A percentile compares a stretch with the other conserved stretches of the same genome.
phyloP scores from a whole-genome alignment of 1,140 invertebrate species.

The Wasmannia auropunctata region DNA sequence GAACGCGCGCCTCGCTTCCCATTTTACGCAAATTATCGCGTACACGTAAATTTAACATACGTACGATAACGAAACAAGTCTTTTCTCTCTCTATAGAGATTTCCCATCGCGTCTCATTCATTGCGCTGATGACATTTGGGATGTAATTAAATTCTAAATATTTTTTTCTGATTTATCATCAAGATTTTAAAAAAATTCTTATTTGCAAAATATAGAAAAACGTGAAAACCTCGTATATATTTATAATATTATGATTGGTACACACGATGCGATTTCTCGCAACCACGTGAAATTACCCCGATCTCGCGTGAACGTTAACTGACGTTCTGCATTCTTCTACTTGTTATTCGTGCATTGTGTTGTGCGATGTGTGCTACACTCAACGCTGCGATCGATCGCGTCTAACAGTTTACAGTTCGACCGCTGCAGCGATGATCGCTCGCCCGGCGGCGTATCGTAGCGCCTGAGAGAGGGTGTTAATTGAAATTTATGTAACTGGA shows the following conservation, averaged over 20 bases:
- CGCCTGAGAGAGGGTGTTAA: not conserved
- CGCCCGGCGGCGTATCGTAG: not conserved
- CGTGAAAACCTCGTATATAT: not conserved
- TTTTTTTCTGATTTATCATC: not conserved
- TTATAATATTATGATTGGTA: not conserved
- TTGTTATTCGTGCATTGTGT: not conserved
- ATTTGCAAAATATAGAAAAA: not conserved
- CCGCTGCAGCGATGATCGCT: conserved; percentile 4
- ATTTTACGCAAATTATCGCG: conserved; percentile 11
- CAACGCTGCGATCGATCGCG: not conserved
- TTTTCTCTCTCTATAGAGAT: no score
- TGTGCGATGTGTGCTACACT: not conserved
- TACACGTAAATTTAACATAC: not conserved
- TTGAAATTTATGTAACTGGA: conserved; percentile 47
- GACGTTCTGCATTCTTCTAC: not conserved
- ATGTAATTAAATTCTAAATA: not conserved
- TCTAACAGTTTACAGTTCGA: conserved; percentile 1
- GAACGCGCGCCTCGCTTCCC: not conserved
- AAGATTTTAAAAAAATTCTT: not conserved
- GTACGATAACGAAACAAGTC: not conserved
- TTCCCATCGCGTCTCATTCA: not conserved
- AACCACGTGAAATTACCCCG: not conserved
- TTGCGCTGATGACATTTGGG: not conserved
- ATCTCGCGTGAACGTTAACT: not conserved
- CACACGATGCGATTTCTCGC: not conserved